Percentiles rank a stretch among this genome's conserved stretches.
These are phyloP conservation scores for Papilio aristodemus DNA, from an alignment of 1,140 invertebrate species.

Conservation along the genomic window DNA sequence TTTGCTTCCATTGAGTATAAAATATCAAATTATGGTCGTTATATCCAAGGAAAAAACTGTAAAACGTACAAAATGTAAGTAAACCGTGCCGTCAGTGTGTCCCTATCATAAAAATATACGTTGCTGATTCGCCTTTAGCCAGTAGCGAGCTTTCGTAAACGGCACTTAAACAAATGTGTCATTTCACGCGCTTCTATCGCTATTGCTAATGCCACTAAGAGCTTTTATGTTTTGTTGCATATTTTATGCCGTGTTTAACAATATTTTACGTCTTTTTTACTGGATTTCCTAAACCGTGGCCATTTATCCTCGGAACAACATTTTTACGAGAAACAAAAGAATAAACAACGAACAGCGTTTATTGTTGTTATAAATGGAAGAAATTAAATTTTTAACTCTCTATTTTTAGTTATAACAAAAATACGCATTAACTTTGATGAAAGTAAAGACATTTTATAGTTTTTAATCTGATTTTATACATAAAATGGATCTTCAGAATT, in stretches of 20 bases:
- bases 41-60: slow-evolving; percentile 21
- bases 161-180: slow-evolving; percentile 54
- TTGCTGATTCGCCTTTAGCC: slow-evolving; percentile 40
- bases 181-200: slow-evolving; percentile 44
- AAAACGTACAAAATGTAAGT: slow-evolving; percentile 31
- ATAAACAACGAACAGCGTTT: slow-evolving; percentile 19
- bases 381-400: slow-evolving; percentile 2
- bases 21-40: slow-evolving; percentile 26
- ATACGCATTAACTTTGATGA: not conserved
- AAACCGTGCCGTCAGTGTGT: slow-evolving; percentile 30
- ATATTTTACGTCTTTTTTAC: slow-evolving; percentile 44
- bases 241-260: slow-evolving; percentile 46
- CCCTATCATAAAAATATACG: slow-evolving; percentile 29
- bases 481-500: too few species aligned
- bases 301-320: slow-evolving; percentile 24
- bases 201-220: slow-evolving; percentile 39
- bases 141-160: slow-evolving; percentile 40
- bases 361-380: not conserved
- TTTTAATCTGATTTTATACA: too few species aligned
- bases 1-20: slow-evolving; percentile 22
- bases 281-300: slow-evolving; percentile 36
- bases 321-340: slow-evolving; percentile 30
- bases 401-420: not conserved
- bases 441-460: too few species aligned
- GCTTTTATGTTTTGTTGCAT: slow-evolving; percentile 45